phyloP scores from a whole-genome alignment of 2,888 invertebrate genomes.

The Mylabris sibirica region DNA sequence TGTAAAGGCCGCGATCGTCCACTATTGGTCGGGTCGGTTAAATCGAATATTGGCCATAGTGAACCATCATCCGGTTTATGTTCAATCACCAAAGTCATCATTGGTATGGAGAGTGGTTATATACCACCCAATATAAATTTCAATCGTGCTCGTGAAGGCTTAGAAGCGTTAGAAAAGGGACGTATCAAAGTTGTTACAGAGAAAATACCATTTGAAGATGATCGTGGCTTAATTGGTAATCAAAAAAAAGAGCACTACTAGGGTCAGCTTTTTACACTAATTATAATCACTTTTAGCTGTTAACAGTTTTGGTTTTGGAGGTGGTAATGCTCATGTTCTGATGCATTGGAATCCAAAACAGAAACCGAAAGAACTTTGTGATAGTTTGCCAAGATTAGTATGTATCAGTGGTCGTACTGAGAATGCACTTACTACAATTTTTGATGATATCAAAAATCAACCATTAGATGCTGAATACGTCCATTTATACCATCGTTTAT shows the following conservation, averaged over 20 bases:
- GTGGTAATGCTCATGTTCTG: conserved; percentile 81
- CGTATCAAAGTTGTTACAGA: conserved; percentile 77
- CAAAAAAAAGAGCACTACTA: not conserved
- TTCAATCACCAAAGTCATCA: conserved; percentile 77
- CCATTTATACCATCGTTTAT: conserved; percentile 49
- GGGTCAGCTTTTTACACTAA: not conserved
- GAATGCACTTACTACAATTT: conserved; percentile 72
- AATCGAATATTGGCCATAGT: conserved; percentile 93
- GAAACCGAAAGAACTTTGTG: conserved; percentile 68
- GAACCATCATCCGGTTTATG: conserved; percentile 88
- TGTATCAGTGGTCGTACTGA: conserved; percentile 82
- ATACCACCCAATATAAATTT: conserved; percentile 90
- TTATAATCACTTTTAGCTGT: conserved; percentile 70
- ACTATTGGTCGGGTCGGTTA: conserved; percentile 87
- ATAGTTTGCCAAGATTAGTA: conserved; percentile 76
- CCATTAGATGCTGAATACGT: conserved; percentile 48
- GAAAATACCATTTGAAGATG: conserved; percentile 67
- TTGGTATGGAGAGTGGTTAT: conserved; percentile 77
- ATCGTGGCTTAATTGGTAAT: conserved; percentile 75
- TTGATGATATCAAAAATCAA: conserved; percentile 69
- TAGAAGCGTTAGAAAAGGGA: conserved; percentile 69
- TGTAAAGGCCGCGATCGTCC: conserved; percentile 72
- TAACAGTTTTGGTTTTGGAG: conserved; percentile 95
- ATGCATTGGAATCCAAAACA: conserved; percentile 68
- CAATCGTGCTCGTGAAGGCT: conserved; percentile 60